Evolutionary conservation across 2,888 invertebrate species (phyloP), one percentile per base, ranked within the genome.

Genomic region (Kuschelorhynchus macadamiae): DNA sequence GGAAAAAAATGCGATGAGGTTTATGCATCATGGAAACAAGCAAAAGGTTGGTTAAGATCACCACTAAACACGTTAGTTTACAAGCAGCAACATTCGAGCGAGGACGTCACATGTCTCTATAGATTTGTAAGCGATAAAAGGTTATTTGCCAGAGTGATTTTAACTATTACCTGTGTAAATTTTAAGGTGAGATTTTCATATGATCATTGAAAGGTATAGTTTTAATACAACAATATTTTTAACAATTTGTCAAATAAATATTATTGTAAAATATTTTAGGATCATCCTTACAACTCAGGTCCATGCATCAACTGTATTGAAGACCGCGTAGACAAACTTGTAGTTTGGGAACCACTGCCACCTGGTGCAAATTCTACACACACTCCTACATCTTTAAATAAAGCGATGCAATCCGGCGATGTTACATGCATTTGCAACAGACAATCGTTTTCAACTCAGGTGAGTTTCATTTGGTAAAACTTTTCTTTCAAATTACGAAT

Each of bases 61-160:
- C 95, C 96, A 0, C 86, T 94, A 47, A 96, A 96, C 77, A 95
- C 95, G 0, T 84, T 96, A 21, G 92, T 96, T 0, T 96, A 95
- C 83, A 95, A 95, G 79, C 86, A 90, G 62, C 90, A 91, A 9
- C 86, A 85, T n/a, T 89, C 90, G 0, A 87, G 87, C 2, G 88
- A 89, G 79, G 93, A 94, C 78, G 90, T 95, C 0, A 88, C 92
- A 44, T 95, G 95, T 80, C 86, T 92, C 52, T 95, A 94, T 80
- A 89, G 91, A 82, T 95, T 95, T 79, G 88, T 95, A 1, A 94
- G 94, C 0, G 94, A 94, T 78, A 91, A 91, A 65, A 85, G 95
- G 18, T 87, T 95, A 1, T 95, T 90, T 77, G 93, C 95, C 0
- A 86, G 95, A 67, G 92, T 95, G 9, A 92, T 95, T 12, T 83